Percentiles rank a stretch among this genome's conserved stretches.
These are phyloP conservation scores for Pollachius pollachius DNA, from an alignment of 2,113 vertebrate species.

Conservation along the genomic window DNA sequence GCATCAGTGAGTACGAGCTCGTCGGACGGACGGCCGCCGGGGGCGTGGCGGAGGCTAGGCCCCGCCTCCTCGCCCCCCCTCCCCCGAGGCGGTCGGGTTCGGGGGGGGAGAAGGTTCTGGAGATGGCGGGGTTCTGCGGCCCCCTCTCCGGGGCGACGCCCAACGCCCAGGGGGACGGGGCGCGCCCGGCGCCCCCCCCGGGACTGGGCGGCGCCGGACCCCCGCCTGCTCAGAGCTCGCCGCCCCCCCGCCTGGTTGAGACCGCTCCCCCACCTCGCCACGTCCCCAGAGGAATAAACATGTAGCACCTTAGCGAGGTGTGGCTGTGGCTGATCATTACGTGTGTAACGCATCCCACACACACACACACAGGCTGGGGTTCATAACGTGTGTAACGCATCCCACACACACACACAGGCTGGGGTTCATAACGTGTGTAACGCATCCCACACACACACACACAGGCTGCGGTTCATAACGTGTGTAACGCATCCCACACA, in stretches of 20 bases:
- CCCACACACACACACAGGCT: not conserved
- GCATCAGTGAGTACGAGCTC: slow-evolving; percentile 60
- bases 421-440: not conserved
- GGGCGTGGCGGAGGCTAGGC: not conserved
- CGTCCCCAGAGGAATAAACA: not conserved
- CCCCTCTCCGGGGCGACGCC: not conserved
- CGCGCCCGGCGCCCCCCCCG: not conserved
- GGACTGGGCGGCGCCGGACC: not conserved
- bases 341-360: no score
- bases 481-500: no score
- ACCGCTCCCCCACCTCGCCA: not conserved
- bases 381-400: not conserved
- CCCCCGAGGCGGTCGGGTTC: not conserved
- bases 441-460: not conserved
- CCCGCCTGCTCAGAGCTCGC: not conserved
- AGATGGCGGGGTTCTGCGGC: not conserved
- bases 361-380: no score
- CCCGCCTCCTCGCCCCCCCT: not conserved
- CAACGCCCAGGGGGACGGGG: slow-evolving; percentile 7
- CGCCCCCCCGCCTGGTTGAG: not conserved
- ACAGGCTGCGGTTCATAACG: not conserved
- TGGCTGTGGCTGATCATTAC: no score
- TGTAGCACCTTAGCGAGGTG: no score
- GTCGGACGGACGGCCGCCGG: slow-evolving; percentile 1
- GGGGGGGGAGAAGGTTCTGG: slow-evolving; percentile 4